These are phyloP conservation scores for Pterocles burchelli DNA, from an alignment of 2,113 vertebrate genomes.

Conservation along the genomic window DNA sequence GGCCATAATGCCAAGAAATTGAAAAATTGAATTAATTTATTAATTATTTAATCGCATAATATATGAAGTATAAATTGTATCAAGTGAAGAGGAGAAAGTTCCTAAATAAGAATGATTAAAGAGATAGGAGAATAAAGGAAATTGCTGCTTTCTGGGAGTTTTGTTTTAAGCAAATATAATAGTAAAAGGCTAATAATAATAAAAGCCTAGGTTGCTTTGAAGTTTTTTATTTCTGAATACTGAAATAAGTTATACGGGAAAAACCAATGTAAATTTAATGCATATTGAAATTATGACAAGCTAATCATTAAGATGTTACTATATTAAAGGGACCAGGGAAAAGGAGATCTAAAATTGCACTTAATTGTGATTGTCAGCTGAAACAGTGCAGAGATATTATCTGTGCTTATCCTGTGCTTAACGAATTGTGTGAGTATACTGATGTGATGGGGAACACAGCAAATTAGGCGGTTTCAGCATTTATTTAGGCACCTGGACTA, in stretches of 20 bases:
- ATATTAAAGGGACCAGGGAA: not conserved
- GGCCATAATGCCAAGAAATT: not conserved
- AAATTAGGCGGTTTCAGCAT: not conserved
- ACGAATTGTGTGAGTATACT: not conserved
- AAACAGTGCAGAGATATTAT: not conserved
- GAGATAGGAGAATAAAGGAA: not conserved
- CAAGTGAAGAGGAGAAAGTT: not conserved
- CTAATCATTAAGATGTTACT: not conserved
- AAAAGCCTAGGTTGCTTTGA: not conserved
- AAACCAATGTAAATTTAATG: not conserved
- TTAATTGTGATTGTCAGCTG: conserved; percentile 20
- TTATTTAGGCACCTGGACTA: conserved; percentile 6
- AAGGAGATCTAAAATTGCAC: conserved; percentile 32
- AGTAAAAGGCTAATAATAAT: not conserved
- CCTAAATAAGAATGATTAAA: not conserved
- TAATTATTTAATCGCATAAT: not conserved
- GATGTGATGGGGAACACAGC: not conserved
- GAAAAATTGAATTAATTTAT: not conserved
- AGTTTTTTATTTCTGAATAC: not conserved
- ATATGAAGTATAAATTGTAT: not conserved
- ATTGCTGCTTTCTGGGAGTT: not conserved
- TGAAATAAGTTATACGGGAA: not conserved
- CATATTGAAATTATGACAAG: not conserved
- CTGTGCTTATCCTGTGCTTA: not conserved
- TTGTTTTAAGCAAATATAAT: not conserved